Percentiles rank a stretch among this genome's conserved stretches.
Evolutionary conservation across 2,888 invertebrate genomes (phyloP).

Genomic region (Nomada hirtipes): DNA sequence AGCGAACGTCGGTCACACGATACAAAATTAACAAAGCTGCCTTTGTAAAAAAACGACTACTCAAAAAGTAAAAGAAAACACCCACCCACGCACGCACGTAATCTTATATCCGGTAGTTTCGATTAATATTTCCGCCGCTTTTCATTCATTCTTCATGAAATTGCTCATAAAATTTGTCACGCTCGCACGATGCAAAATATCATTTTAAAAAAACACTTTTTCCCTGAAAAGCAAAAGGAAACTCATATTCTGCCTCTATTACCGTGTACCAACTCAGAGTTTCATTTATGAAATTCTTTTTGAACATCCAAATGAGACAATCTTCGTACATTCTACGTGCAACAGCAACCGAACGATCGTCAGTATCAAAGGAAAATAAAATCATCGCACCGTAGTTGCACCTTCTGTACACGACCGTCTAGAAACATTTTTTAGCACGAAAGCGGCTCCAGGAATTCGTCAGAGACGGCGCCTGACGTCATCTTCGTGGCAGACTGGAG

Average conservation of each 20-base stretch:
- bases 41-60: conserved; percentile 29
- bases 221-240: too few species aligned
- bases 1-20: conserved; percentile 21
- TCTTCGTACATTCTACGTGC: background rate
- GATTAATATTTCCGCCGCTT: background rate
- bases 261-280: too few species aligned
- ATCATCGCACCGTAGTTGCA: background rate
- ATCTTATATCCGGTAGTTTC: background rate
- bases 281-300: too few species aligned
- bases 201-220: too few species aligned
- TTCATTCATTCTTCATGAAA: background rate
- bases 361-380: too few species aligned
- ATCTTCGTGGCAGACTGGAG: conserved; percentile 69
- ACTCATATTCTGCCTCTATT: too few species aligned
- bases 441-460: conserved; percentile 55
- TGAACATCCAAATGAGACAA: too few species aligned
- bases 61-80: background rate
- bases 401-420: background rate
- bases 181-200: too few species aligned
- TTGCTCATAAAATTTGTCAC: background rate
- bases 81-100: background rate
- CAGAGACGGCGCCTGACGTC: conserved; percentile 65
- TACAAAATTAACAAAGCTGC: conserved; percentile 34
- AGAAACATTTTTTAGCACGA: conserved; percentile 28
- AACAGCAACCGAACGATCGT: too few species aligned